phyloP scores from a whole-genome alignment of 1,140 invertebrate genomes.

The Micrasema longulum region DNA sequence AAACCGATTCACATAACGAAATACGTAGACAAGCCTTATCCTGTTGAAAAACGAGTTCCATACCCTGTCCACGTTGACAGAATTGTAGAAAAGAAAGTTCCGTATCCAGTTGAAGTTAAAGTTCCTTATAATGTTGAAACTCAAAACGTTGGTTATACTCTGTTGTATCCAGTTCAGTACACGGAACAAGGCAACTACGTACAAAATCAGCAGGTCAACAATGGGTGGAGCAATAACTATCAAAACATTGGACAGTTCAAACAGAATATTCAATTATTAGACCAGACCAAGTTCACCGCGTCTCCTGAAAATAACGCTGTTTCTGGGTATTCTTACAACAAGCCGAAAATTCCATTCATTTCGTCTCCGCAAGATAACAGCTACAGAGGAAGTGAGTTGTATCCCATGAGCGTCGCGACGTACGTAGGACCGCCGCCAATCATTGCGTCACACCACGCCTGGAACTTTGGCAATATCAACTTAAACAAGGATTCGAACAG shows the following conservation, averaged over 20 bases:
- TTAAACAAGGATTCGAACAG: constrained; percentile 56
- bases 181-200: constrained; percentile 44
- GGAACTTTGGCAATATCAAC: constrained; percentile 29
- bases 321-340: constrained; percentile 19
- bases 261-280: background rate
- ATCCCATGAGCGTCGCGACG: constrained; percentile 51
- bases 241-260: constrained; percentile 4
- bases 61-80: constrained; percentile 66
- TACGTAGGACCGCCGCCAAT: constrained; percentile 65
- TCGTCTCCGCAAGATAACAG: background rate
- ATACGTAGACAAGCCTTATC: constrained; percentile 66
- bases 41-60: constrained; percentile 64
- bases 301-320: constrained; percentile 20
- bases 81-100: constrained; percentile 65
- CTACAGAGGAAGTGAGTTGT: background rate
- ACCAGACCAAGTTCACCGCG: constrained; percentile 39
- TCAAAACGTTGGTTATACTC: constrained; percentile 52
- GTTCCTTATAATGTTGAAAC: constrained; percentile 54
- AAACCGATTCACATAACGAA: constrained; percentile 67
- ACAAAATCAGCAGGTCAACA: constrained; percentile 25
- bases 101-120: constrained; percentile 68
- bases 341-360: constrained; percentile 3
- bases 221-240: constrained; percentile 25
- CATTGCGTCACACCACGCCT: constrained; percentile 45
- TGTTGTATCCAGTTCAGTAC: constrained; percentile 43